Evolutionary conservation across 2,113 vertebrate genomes (phyloP).

Genomic region (Heloderma charlesbogerti): DNA sequence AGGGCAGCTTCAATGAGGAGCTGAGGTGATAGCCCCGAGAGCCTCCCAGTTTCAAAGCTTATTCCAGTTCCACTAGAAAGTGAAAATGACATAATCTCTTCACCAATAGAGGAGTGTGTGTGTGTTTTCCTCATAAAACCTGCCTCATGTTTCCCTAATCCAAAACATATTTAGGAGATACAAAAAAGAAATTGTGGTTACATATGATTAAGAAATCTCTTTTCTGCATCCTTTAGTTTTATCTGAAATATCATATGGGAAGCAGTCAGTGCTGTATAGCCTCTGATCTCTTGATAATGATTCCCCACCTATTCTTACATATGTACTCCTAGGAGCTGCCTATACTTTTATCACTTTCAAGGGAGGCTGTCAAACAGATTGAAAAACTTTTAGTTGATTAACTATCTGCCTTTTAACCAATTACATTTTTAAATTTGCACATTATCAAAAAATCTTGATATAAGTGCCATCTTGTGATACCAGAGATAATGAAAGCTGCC

Average conservation of each 20-base stretch:
- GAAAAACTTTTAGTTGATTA: background rate
- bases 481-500: background rate
- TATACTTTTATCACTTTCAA: background rate
- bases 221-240: background rate
- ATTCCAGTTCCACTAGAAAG: background rate
- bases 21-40: background rate
- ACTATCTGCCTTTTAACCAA: background rate
- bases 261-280: too few species aligned
- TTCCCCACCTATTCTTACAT: background rate
- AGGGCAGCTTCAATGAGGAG: accelerated
- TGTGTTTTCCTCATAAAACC: background rate
- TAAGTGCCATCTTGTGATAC: background rate
- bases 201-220: background rate
- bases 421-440: background rate
- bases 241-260: background rate
- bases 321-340: background rate
- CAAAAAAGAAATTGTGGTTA: background rate
- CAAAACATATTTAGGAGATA: background rate
- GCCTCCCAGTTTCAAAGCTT: background rate
- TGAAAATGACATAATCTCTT: constrained; percentile 2
- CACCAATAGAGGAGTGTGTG: background rate
- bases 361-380: background rate
- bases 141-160: background rate
- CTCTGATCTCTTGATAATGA: background rate
- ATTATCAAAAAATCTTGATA: background rate